Evolutionary conservation across 2,113 vertebrate species (phyloP).

Genomic region (Centrocercus urophasianus): DNA sequence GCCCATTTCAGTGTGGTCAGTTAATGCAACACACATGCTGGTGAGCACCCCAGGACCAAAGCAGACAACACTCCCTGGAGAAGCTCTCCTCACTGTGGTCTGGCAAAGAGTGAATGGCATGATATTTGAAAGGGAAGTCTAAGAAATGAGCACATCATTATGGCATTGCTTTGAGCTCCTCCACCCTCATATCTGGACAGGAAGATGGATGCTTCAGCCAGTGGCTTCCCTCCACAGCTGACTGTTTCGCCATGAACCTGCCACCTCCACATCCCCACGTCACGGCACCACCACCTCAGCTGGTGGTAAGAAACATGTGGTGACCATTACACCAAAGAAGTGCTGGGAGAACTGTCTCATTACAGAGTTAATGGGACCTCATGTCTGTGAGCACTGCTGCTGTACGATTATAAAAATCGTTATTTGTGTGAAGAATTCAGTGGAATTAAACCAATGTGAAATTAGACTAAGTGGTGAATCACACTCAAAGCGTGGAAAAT

Average conservation of each 20-base stretch:
- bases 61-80: conserved; percentile 33
- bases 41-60: not conserved
- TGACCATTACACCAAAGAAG: not conserved
- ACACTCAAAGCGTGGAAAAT: conserved; percentile 3
- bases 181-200: not conserved
- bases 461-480: not conserved
- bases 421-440: not conserved
- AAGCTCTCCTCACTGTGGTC: conserved; percentile 32
- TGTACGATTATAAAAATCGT: not conserved
- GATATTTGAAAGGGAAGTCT: conserved; percentile 27
- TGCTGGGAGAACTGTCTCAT: not conserved
- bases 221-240: accelerated
- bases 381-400: not conserved
- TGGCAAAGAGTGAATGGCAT: conserved; percentile 26
- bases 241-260: no score
- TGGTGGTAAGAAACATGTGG: accelerated
- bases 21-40: conserved; percentile 55
- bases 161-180: not conserved
- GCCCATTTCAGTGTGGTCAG: conserved; percentile 60
- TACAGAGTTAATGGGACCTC: not conserved
- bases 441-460: not conserved
- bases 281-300: accelerated
- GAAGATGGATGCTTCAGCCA: accelerated
- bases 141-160: not conserved
- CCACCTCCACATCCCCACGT: accelerated